Evolutionary conservation across 2,888 invertebrate species (phyloP).

Genomic region (Melinopterus prodromus): DNA sequence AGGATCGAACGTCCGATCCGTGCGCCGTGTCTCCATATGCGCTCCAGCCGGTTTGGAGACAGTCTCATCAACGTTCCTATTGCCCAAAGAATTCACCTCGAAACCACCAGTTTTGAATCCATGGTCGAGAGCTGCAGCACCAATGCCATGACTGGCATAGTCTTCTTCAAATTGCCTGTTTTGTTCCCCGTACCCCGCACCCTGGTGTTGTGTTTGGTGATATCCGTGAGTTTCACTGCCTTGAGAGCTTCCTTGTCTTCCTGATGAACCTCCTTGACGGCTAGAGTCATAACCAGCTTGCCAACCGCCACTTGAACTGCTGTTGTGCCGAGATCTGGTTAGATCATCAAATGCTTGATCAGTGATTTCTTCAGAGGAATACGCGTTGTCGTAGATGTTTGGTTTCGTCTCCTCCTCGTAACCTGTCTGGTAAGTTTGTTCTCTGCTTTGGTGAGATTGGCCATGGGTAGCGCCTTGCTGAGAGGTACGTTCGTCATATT

Average conservation of each 20-base stretch:
- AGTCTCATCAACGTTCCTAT: constrained; percentile 28
- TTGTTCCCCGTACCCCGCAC: constrained; percentile 18
- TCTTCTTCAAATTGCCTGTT: constrained; percentile 24
- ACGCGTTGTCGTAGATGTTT: constrained; percentile 7
- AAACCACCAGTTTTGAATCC: constrained; percentile 49
- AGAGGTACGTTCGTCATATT: background rate
- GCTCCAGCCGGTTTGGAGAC: constrained; percentile 21
- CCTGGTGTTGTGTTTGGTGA: background rate
- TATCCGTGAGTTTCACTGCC: constrained; percentile 9
- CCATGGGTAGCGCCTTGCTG: constrained; percentile 5
- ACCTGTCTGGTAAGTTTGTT: constrained; percentile 4
- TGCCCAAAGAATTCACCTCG: constrained; percentile 43
- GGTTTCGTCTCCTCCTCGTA: background rate
- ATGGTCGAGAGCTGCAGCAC: constrained; percentile 44
- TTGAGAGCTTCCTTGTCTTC: background rate
- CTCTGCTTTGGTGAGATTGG: background rate
- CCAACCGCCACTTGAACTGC: background rate
- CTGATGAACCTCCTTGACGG: background rate
- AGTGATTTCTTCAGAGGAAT: constrained; percentile 26
- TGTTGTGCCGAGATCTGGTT: background rate
- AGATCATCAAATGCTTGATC: constrained; percentile 15
- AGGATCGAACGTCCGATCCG: constrained; percentile 14
- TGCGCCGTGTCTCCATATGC: background rate
- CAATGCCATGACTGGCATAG: constrained; percentile 24
- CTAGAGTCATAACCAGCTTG: background rate